Conservation (phyloP, 2,888 invertebrate species). For the Spilarctia lutea region DNA sequence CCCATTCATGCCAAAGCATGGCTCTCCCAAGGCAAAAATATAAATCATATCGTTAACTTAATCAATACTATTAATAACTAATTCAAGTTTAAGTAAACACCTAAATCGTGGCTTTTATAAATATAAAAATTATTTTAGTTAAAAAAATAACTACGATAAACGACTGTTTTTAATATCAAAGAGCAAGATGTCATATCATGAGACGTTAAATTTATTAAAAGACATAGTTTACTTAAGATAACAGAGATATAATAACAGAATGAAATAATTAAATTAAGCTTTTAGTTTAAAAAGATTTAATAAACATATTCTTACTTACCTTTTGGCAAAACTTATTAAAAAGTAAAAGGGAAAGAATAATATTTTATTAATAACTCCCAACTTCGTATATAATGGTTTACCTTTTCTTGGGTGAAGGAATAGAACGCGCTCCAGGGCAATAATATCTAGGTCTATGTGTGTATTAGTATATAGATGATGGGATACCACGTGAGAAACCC, state of each 20-base stretch:
- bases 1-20: too few species aligned
- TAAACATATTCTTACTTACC: slow-evolving; percentile 64
- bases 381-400: slow-evolving; percentile 74
- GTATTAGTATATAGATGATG: slow-evolving; percentile 94
- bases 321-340: slow-evolving; percentile 68
- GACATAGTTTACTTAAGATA: background rate
- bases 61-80: background rate
- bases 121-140: background rate
- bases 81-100: background rate
- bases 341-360: slow-evolving; percentile 71
- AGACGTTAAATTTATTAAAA: background rate
- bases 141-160: background rate
- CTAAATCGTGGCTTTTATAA: background rate
- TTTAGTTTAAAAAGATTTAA: background rate
- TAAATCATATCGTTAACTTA: too few species aligned
- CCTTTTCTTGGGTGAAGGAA: slow-evolving; percentile 88
- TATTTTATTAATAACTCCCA: slow-evolving; percentile 81
- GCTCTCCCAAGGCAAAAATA: too few species aligned
- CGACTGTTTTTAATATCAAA: background rate
- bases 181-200: background rate
- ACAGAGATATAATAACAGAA: background rate
- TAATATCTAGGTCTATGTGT: slow-evolving; percentile 90
- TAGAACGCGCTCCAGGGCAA: slow-evolving; percentile 89
- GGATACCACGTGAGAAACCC: slow-evolving; percentile 92
- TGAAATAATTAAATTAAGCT: background rate